Base-by-base conservation (phyloP, 64 coral and sea anemone genomes). In the Montipora capricornis region DNA sequence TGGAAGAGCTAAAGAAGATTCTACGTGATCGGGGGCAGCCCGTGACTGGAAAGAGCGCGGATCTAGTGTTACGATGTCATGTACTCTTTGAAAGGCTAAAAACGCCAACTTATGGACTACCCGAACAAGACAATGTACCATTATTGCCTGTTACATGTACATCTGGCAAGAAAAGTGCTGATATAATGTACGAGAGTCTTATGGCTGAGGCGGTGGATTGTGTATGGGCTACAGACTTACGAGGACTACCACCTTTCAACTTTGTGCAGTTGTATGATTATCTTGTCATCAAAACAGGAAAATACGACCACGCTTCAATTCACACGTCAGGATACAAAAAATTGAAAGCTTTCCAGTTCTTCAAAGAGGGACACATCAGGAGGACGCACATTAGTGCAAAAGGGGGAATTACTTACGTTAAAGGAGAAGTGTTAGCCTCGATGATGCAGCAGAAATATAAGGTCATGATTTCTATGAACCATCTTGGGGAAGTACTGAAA, bases 321-420 rank as follows among this genome's bases (percentile, higher is more conserved):
- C 69, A 49, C 70, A 80, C 5, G 16, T 49, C 88, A 29, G 76
- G 74, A 49, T 90, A 90, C 57, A 90, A 90, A 51, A 90, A 90
- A 77, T 52, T 90, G 1, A 90, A 90, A 62, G 74, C 87, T 77
- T 89, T 89, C 62, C 87, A 90, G 10, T 90, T 90, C 78, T 90
- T 80, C 66, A 90, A 90, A 80, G 88, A 80, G 78, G 87, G 87
- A 24, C 88, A 90, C 46, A 80, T 90, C 76, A 88, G 74, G 14
- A 55, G 58, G 4, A 68, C 53, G 4, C 86, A 88, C 10, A 71
- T 74, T 44, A 26, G 71, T 74, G 48, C 49, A 60, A 89, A 89
- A 77, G 73, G 44, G 22, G 50, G 44, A 44, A 3, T 60, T 58
- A 45, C 76, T 24, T 89, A 20, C 52, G 70, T 89, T 45, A 89